Percentiles rank a stretch among this genome's conserved stretches.
phyloP scores from a whole-genome alignment of 2,888 invertebrate genomes.

The Campaea margaritaria region DNA sequence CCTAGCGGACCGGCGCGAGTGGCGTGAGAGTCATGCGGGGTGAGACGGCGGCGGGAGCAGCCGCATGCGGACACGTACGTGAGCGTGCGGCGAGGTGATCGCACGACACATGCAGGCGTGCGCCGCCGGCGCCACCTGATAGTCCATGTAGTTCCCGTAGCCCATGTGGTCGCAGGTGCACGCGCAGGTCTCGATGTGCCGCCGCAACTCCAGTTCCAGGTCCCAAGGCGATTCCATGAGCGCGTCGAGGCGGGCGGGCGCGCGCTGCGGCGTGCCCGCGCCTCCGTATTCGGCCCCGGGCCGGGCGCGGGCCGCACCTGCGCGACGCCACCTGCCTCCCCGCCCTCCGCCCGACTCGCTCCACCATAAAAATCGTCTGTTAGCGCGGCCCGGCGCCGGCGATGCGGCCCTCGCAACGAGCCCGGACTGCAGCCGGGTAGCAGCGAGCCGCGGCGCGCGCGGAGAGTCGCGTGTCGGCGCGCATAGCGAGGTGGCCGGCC shows the following conservation, averaged over 20 bases:
- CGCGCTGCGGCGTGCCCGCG: slow-evolving; percentile 73
- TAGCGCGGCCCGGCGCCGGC: slow-evolving; percentile 73
- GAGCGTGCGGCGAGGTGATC: slow-evolving; percentile 82
- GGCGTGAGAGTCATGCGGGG: slow-evolving; percentile 56
- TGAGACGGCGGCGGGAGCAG: slow-evolving; percentile 47
- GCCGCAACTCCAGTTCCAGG: slow-evolving; percentile 93
- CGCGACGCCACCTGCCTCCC: slow-evolving; percentile 77
- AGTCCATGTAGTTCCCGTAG: slow-evolving; percentile 96
- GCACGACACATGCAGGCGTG: slow-evolving; percentile 82
- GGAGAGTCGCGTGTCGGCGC: slow-evolving; percentile 62
- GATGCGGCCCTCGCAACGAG: slow-evolving; percentile 73
- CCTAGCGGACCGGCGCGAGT: slow-evolving; percentile 45
- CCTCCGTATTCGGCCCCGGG: slow-evolving; percentile 75
- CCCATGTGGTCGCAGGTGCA: slow-evolving; percentile 97
- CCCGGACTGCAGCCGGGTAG: slow-evolving; percentile 70
- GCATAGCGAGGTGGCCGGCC: slow-evolving; percentile 71
- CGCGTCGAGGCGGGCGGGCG: slow-evolving; percentile 72
- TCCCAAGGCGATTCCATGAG: slow-evolving; percentile 86
- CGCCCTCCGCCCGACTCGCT: slow-evolving; percentile 69
- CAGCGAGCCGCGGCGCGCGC: slow-evolving; percentile 70
- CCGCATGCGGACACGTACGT: slow-evolving; percentile 65
- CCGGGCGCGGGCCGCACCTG: slow-evolving; percentile 78
- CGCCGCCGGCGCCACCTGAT: slow-evolving; percentile 88
- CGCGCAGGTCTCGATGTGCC: slow-evolving; percentile 95
- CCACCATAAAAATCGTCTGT: slow-evolving; percentile 72